These are phyloP conservation scores for Sinhomidia bicolor DNA, from an alignment of 2,888 invertebrate species.

Conservation along the genomic window DNA sequence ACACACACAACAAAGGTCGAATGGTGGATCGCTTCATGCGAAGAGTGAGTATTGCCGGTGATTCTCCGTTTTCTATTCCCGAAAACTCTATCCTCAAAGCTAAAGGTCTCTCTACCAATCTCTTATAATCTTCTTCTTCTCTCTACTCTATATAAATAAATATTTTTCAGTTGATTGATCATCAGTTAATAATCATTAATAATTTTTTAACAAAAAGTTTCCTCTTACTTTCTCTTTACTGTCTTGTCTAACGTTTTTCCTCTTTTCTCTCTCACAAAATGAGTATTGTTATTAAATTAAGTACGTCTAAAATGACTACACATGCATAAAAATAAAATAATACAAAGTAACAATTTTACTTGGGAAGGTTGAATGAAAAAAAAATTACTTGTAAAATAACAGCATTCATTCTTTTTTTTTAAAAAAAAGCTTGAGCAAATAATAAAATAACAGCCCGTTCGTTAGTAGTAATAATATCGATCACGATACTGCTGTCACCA, in stretches of 20 bases:
- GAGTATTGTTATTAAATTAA: background rate
- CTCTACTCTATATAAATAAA: slow-evolving; percentile 21
- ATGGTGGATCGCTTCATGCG: slow-evolving; percentile 80
- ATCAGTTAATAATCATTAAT: slow-evolving; percentile 8
- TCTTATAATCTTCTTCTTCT: slow-evolving; percentile 48
- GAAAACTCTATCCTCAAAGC: slow-evolving; percentile 80
- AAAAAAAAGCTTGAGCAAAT: too few relatives aligned
- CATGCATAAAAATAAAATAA: background rate
- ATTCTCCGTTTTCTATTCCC: slow-evolving; percentile 80
- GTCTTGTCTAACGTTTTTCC: slow-evolving; percentile 70
- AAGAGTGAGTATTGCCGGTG: slow-evolving; percentile 80
- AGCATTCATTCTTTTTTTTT: too few relatives aligned
- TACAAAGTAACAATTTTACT: too few relatives aligned
- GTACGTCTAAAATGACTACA: background rate
- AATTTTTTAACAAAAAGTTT: slow-evolving; percentile 40
- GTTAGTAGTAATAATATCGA: too few relatives aligned
- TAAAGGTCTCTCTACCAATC: slow-evolving; percentile 77
- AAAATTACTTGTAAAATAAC: too few relatives aligned
- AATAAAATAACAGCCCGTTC: too few relatives aligned
- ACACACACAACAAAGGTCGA: slow-evolving; percentile 77
- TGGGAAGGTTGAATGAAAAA: too few relatives aligned
- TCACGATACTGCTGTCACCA: too few relatives aligned
- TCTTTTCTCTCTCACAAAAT: slow-evolving; percentile 3
- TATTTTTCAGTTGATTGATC: too few relatives aligned
- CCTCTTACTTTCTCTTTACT: slow-evolving; percentile 69